Evolutionary conservation across 2,888 invertebrate genomes (phyloP).

Genomic region (Tipula lateralis): DNA sequence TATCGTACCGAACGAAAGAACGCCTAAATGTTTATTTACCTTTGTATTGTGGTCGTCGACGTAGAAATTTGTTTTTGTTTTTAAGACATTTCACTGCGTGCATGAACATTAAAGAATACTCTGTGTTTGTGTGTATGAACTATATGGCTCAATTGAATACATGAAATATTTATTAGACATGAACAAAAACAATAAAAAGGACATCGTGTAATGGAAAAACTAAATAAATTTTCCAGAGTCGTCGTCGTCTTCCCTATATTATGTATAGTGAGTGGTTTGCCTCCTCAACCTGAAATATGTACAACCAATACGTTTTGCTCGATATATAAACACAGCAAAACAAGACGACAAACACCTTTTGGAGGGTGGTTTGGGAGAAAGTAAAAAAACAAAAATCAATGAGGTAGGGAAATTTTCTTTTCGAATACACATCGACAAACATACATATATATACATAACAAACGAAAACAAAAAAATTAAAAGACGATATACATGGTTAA

Average conservation of each 20-base stretch:
- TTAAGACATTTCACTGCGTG: background rate
- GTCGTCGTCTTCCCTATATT: background rate
- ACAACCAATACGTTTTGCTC: background rate
- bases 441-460: background rate
- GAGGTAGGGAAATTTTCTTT: background rate
- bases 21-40: background rate
- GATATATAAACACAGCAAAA: background rate
- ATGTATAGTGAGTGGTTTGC: background rate
- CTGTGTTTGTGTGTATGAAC: background rate
- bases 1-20: background rate
- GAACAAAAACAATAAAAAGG: background rate
- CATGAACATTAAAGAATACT: background rate
- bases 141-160: background rate
- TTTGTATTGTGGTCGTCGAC: background rate
- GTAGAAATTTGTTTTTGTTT: background rate
- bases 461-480: background rate
- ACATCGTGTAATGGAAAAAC: background rate
- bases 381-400: background rate
- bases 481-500: background rate
- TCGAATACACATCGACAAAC: background rate
- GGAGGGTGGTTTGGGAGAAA: background rate
- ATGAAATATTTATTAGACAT: background rate
- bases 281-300: background rate
- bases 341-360: background rate
- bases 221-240: background rate